phyloP scores from a whole-genome alignment of 2,113 vertebrate genomes.

The Sporophila hypoxantha region DNA sequence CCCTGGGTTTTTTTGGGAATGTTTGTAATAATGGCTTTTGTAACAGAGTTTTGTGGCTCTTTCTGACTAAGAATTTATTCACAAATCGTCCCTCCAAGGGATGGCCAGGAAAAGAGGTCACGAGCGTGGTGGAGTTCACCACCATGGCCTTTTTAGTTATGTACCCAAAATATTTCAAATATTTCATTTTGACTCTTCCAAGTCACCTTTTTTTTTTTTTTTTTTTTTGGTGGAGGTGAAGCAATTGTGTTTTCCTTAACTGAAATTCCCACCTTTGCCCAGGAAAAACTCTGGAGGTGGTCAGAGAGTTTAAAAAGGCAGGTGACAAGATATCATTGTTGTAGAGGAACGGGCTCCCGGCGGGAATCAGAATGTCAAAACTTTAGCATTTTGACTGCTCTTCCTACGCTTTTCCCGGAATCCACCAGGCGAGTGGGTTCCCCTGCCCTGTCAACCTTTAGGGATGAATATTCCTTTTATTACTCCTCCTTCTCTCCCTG shows the following conservation, averaged over 20 bases:
- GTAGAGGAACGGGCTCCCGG: not conserved
- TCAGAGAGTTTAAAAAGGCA: not conserved
- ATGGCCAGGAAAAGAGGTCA: not conserved
- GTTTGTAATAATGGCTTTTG: not conserved
- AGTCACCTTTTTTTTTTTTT: not conserved
- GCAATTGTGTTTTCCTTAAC: fast-evolving
- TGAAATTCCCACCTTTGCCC: not conserved
- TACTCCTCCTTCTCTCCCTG: not conserved
- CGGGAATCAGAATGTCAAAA: not conserved
- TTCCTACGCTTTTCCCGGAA: not conserved
- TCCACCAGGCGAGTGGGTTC: not conserved
- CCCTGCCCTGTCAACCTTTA: not conserved
- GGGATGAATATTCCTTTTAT: slow-evolving; percentile 14
- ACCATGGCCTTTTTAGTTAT: not conserved
- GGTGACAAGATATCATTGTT: not conserved
- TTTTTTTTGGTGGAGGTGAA: not conserved
- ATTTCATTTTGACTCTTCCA: not conserved
- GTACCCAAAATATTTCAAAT: not conserved
- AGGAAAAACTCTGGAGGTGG: not conserved
- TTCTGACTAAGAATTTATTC: not conserved
- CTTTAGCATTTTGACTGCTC: not conserved
- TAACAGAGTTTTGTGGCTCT: not conserved
- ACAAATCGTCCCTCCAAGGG: not conserved
- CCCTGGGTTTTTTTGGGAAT: not conserved
- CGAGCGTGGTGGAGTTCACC: not conserved